Evolutionary conservation across 2,797 vertebrate species (phyloP), one percentile per base, ranked within the genome.

Genomic region (Serranus cabrilla): DNA sequence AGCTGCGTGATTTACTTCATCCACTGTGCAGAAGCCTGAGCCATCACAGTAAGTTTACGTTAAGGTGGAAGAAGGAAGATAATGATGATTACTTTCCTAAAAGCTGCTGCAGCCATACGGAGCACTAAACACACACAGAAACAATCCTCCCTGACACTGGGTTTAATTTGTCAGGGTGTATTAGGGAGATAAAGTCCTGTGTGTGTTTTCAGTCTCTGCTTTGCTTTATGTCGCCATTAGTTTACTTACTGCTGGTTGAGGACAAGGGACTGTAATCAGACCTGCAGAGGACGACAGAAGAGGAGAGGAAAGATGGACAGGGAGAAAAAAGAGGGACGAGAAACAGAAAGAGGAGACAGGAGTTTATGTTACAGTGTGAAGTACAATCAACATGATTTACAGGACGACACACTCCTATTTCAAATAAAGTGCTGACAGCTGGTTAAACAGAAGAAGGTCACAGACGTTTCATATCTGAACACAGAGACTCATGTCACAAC

Each of bases 191-290:
- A 68, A 74, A 78, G 56, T 31, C 62, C 47, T 65, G 67, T 55
- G 82, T 45, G 47, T 65, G 81, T 76, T 23, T 34, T 71, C 31
- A 50, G 11, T 59, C 52, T 40, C 27, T 64, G 69, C 56, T 39
- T 13, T 37, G 72, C 18, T 65, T 57, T 8, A 14, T 58, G 83
- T 63, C 11, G 13, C 37, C 10, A 1, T 47, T 39, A 27, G 64
- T 88, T 76, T 96, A 99, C 97, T 99, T 92, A 99, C 98, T 97
- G 95, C 96, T 98, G 6, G 96, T 95, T 64, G 97, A 97, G 74
- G 97, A 99, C 95, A 97, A 90, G 74, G 92, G 96, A 93, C 97
- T 98, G 95, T 97, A 97, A 90, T 98, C 97, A 71, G 96, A 98
- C 95, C 98, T 99, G 96, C 86, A 96, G 95, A 67, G 91, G 74